Conservation (phyloP, 2,797 vertebrate genomes). For the Loriculus beryllinus region DNA sequence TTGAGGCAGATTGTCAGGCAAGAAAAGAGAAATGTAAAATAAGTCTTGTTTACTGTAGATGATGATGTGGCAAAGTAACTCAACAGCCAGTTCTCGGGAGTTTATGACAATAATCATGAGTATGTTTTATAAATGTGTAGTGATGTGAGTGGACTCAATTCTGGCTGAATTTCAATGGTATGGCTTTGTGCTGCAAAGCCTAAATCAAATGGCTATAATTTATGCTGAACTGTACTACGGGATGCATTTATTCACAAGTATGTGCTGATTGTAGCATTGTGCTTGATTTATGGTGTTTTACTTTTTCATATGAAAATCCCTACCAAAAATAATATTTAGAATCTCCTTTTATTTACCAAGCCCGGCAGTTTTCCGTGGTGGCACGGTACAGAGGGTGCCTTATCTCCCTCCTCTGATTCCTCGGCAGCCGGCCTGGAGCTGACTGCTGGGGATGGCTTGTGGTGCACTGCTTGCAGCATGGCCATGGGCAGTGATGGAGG, state of each 20-base stretch:
- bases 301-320: constrained; percentile 58
- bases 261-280: constrained; percentile 58
- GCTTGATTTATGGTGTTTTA: constrained; percentile 55
- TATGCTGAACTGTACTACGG: constrained; percentile 42
- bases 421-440: neutral
- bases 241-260: constrained; percentile 65
- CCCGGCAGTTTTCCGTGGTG: neutral
- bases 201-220: constrained; percentile 48
- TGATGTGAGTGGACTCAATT: constrained; percentile 37
- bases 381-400: neutral
- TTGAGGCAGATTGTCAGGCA: constrained; percentile 32
- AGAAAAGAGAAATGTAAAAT: constrained; percentile 32
- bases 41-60: constrained; percentile 59
- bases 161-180: constrained; percentile 23
- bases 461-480: accelerated
- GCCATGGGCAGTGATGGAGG: neutral
- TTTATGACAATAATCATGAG: constrained; percentile 59
- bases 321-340: constrained; percentile 56
- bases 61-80: constrained; percentile 66
- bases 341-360: constrained; percentile 7
- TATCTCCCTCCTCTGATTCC: neutral
- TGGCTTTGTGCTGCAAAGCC: constrained; percentile 28
- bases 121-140: constrained; percentile 42
- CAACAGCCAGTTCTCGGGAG: constrained; percentile 48
- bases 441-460: neutral